Conservation (phyloP, 2,888 invertebrate genomes). For the Trachelus stipa region DNA sequence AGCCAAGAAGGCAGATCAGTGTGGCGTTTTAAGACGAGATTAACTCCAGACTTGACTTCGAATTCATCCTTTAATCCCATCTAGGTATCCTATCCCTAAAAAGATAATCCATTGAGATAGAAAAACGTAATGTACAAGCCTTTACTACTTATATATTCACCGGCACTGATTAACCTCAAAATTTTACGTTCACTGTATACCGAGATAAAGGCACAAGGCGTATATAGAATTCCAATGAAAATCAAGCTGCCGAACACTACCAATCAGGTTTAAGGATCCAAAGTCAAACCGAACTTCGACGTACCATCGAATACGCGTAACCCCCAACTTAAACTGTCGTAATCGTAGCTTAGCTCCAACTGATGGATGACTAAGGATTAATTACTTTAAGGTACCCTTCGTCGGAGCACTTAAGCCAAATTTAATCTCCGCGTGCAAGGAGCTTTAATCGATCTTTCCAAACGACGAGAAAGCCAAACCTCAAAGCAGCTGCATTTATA, state of each 20-base stretch:
- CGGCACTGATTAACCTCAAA: not conserved
- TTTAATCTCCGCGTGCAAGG: constrained; percentile 7
- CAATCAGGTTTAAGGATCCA: not conserved
- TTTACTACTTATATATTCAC: not conserved
- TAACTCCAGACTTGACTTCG: not conserved
- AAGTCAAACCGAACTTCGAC: not conserved
- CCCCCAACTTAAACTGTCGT: constrained; percentile 41
- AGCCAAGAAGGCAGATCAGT: not conserved
- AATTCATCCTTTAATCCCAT: not conserved
- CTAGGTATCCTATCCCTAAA: not conserved
- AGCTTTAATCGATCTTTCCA: constrained; percentile 1
- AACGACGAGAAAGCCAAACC: not conserved
- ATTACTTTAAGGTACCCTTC: constrained; percentile 25
- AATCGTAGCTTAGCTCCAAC: constrained; percentile 47
- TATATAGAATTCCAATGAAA: not conserved
- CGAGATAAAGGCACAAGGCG: not conserved
- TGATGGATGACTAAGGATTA: constrained; percentile 48
- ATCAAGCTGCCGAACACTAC: not conserved
- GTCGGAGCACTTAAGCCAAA: constrained; percentile 1
- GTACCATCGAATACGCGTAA: not conserved
- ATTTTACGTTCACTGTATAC: not conserved
- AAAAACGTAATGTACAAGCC: not conserved
- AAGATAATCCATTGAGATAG: not conserved
- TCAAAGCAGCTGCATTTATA: not conserved
- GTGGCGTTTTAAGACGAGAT: not conserved